A percentile compares a stretch with the other conserved stretches of the same genome.
Evolutionary conservation across 2,797 vertebrate genomes (phyloP).

Genomic region (Urophycis tenuis): DNA sequence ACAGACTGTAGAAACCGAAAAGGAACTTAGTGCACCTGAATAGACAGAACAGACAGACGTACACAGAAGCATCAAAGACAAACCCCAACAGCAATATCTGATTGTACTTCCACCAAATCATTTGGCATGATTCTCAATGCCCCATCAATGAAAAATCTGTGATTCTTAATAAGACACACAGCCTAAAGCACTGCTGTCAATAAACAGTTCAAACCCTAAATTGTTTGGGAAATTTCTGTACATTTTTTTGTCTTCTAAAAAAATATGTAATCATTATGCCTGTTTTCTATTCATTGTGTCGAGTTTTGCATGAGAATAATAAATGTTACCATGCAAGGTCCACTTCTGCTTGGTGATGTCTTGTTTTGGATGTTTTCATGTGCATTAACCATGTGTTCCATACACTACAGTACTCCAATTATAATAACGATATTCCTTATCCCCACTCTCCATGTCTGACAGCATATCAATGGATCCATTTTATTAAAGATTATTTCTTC

Average conservation of each 20-base stretch:
- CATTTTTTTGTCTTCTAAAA: slow-evolving; percentile 32
- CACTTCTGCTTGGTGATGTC: slow-evolving; percentile 36
- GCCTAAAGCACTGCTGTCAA: slow-evolving; percentile 47
- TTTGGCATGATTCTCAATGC: slow-evolving; percentile 3
- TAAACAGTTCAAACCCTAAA: slow-evolving; percentile 43
- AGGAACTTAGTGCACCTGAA: neutral
- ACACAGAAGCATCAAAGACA: slow-evolving; percentile 39
- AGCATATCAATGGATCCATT: neutral
- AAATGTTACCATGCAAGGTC: slow-evolving; percentile 77
- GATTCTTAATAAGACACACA: slow-evolving; percentile 26
- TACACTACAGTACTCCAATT: no score
- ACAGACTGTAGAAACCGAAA: slow-evolving; percentile 31
- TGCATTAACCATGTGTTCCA: no score
- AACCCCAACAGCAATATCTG: neutral
- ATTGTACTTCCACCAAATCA: neutral
- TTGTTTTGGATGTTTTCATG: neutral
- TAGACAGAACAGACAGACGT: slow-evolving; percentile 56
- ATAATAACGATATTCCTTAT: neutral
- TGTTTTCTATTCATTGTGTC: slow-evolving; percentile 61
- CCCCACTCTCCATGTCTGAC: neutral
- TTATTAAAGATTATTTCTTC: neutral
- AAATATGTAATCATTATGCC: slow-evolving; percentile 38
- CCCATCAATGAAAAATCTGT: slow-evolving; percentile 11
- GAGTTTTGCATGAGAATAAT: slow-evolving; percentile 74
- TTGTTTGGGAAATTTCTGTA: slow-evolving; percentile 25